Evolutionary conservation across 2,797 vertebrate species (phyloP).

Genomic region (Gadopsis marmoratus): DNA sequence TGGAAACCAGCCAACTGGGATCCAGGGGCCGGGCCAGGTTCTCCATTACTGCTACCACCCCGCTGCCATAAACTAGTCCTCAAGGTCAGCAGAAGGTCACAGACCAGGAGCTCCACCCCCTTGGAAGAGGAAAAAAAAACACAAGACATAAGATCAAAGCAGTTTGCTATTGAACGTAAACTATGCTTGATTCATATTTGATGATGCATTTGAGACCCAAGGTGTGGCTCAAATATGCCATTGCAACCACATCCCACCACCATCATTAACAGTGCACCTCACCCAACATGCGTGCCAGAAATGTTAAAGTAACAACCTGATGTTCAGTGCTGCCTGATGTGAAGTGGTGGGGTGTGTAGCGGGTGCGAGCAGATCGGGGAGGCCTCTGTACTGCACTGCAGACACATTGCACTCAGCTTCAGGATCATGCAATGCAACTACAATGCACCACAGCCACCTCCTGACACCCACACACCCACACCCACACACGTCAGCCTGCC

Average conservation of each 20-base stretch:
- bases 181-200: not conserved
- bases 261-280: not conserved
- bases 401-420: constrained; percentile 93
- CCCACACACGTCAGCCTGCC: constrained; percentile 47
- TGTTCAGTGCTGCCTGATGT: not conserved
- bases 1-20: constrained; percentile 95
- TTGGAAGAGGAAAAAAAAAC: constrained; percentile 55
- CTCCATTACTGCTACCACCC: constrained; percentile 86
- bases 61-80: constrained; percentile 96
- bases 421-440: constrained; percentile 99
- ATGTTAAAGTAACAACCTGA: not conserved
- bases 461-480: constrained; percentile 76
- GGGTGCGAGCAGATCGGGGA: constrained; percentile 79
- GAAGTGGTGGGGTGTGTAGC: constrained; percentile 59
- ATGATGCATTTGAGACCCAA: not conserved
- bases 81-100: constrained; percentile 94
- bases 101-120: constrained; percentile 95
- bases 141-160: too few species aligned
- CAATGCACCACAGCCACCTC: constrained; percentile 97
- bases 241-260: not conserved
- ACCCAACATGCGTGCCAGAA: constrained; percentile 2
- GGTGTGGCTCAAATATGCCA: not conserved
- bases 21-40: constrained; percentile 90
- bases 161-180: too few species aligned
- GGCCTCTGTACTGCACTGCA: constrained; percentile 97